Conservation (phyloP, 2,797 vertebrate genomes). For the Betta splendens region DNA sequence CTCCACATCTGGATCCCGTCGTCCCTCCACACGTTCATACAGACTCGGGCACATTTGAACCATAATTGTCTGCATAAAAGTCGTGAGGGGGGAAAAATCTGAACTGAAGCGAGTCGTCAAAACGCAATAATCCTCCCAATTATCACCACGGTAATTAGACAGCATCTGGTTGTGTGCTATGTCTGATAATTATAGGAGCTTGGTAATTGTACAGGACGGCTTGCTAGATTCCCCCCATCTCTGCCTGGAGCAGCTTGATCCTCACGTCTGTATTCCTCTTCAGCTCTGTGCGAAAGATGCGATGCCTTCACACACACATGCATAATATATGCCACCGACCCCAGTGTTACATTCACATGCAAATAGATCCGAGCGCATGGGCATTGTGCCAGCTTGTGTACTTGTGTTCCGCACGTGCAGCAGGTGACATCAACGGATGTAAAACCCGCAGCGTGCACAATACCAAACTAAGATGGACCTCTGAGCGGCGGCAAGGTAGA, state of each 20-base stretch:
- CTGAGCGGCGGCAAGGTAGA: slow-evolving; percentile 45
- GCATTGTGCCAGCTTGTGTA: slow-evolving; percentile 13
- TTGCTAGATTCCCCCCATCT: slow-evolving; percentile 22
- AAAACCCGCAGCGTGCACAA: slow-evolving; percentile 26
- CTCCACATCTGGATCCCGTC: slow-evolving; percentile 54
- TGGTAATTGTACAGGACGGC: slow-evolving; percentile 55
- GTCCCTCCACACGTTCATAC: not conserved
- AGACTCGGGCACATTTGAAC: slow-evolving; percentile 2
- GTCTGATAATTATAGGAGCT: slow-evolving; percentile 52
- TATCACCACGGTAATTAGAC: slow-evolving; percentile 62
- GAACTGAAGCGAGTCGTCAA: slow-evolving; percentile 47
- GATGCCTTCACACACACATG: slow-evolving; percentile 23
- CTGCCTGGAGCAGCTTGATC: slow-evolving; percentile 39
- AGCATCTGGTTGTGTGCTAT: slow-evolving; percentile 59
- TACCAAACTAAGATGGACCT: slow-evolving; percentile 41
- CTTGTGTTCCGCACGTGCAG: not conserved
- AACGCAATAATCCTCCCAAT: slow-evolving; percentile 62
- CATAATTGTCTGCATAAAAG: slow-evolving; percentile 17
- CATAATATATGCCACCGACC: slow-evolving; percentile 43
- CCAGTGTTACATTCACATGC: slow-evolving; percentile 46
- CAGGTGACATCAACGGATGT: slow-evolving; percentile 16
- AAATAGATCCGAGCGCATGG: slow-evolving; percentile 27
- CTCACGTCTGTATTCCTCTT: slow-evolving; percentile 32
- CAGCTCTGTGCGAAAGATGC: slow-evolving; percentile 38
- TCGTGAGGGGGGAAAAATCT: slow-evolving; percentile 12